A percentile compares a stretch with the other conserved stretches of the same genome.
These are phyloP conservation scores for Hypercompe scribonia DNA, from an alignment of 2,888 invertebrate species.

Conservation along the genomic window DNA sequence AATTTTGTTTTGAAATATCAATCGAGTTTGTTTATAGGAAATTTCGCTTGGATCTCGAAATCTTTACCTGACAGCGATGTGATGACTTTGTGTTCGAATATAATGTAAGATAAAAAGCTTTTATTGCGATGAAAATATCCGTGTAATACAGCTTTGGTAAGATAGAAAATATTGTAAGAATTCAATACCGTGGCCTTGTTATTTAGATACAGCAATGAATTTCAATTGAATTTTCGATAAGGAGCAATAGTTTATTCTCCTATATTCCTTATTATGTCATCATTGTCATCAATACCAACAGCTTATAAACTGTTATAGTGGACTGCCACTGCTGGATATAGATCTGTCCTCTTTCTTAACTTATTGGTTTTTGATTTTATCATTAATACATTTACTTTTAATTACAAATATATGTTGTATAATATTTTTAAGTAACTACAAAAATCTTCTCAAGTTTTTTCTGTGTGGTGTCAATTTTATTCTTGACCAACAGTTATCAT, in stretches of 20 bases:
- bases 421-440: too few species aligned
- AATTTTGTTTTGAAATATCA: constrained; percentile 5
- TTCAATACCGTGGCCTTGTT: background rate
- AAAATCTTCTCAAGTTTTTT: too few species aligned
- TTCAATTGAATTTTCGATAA: background rate
- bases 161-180: background rate
- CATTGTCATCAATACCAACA: too few species aligned
- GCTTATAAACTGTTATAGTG: too few species aligned
- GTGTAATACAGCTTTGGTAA: constrained; percentile 6
- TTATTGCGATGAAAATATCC: constrained; percentile 14
- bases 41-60: background rate
- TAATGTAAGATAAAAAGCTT: constrained; percentile 13
- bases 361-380: too few species aligned
- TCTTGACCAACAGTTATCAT: too few species aligned
- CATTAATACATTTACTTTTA: too few species aligned
- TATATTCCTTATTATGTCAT: background rate
- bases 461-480: too few species aligned
- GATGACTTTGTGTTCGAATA: constrained; percentile 12
- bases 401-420: too few species aligned
- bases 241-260: background rate
- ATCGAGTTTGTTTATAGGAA: background rate
- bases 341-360: too few species aligned
- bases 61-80: constrained; percentile 11
- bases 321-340: too few species aligned
- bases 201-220: background rate